A percentile compares a stretch with the other conserved stretches of the same genome.
These are phyloP conservation scores for Poecile atricapillus DNA, from an alignment of 2,113 vertebrate species.

Conservation along the genomic window DNA sequence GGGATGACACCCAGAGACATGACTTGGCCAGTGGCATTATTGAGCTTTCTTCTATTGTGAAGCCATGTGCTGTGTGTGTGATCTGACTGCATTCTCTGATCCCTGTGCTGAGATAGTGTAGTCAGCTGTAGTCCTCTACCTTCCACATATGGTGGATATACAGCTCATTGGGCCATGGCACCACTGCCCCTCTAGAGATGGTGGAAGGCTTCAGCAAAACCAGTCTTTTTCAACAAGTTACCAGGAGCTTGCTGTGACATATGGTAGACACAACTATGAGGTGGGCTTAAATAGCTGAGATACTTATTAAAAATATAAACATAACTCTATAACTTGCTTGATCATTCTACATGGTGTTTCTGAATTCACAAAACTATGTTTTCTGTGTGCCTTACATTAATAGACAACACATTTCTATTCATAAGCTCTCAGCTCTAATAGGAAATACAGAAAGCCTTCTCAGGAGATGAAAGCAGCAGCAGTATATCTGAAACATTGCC, in stretches of 20 bases:
- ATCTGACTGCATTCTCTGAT: background rate
- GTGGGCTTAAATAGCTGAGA: background rate
- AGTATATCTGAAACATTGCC: background rate
- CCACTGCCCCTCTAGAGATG: background rate
- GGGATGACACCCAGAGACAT: background rate
- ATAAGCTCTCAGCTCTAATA: background rate
- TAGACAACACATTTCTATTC: background rate
- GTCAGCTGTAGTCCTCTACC: background rate
- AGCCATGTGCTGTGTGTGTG: background rate
- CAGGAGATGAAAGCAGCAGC: background rate
- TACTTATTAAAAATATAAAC: background rate
- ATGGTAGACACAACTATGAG: background rate
- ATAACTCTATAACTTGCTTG: background rate
- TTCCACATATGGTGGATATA: background rate
- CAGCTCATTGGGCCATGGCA: background rate
- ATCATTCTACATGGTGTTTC: background rate
- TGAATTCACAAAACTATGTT: background rate
- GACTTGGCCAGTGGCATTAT: background rate
- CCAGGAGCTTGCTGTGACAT: background rate
- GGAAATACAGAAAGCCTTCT: background rate
- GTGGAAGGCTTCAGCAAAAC: background rate
- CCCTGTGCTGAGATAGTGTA: background rate
- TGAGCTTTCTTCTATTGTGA: background rate
- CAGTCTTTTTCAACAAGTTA: background rate
- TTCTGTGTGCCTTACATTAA: background rate